Evolutionary conservation across 2,888 invertebrate species (phyloP), one percentile per base, ranked within the genome.

Genomic region (Margaritifera margaritifera): DNA sequence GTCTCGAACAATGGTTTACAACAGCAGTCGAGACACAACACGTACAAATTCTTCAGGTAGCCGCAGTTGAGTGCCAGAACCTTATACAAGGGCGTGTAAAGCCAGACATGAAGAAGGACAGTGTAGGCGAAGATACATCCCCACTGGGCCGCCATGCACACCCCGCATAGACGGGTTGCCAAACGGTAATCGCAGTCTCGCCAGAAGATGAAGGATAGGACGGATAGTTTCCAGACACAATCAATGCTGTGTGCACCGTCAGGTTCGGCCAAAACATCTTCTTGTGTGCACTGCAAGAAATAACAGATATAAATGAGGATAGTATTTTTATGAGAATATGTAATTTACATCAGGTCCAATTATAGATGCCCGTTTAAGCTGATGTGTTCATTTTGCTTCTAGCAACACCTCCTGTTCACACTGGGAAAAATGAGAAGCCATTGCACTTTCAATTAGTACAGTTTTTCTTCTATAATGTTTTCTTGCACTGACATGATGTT

Each of bases 141-240:
- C 55, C 94, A 91, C 75, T 92, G 89, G 69, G 94, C 90, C 0
- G 94, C 94, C 66, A 93, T 91, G 51, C 94, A 91, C 11, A 94
- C 93, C 0, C 93, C 94, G 11, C 93, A 90, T 24, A 94, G 82
- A 62, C 94, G 92, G 0, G 93, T 92, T 54, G 94, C 91, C 62
- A 93, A 87, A 15, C 93, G 92, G 91, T 94, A 94, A 88, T 94
- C 94, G 87, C 92, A 92, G 86, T 93, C 92, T 77, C 93, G 92
- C 27, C 94, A 92, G 78, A 92, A 90, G 57, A 92, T 91, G 90
- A 94, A 94, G 87, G 94, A 80, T 20, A 59, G 71, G 80, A 92
- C 91, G 82, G 93, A 93, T 57, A 93, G 89, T 18, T 92, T 91
- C 94, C 94, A 94, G 60, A 93, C 93, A 88, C 94, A 94, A 85